Evolutionary conservation across 2,113 vertebrate species (phyloP), one percentile per base, ranked within the genome.

Genomic region (Symphodus melops): DNA sequence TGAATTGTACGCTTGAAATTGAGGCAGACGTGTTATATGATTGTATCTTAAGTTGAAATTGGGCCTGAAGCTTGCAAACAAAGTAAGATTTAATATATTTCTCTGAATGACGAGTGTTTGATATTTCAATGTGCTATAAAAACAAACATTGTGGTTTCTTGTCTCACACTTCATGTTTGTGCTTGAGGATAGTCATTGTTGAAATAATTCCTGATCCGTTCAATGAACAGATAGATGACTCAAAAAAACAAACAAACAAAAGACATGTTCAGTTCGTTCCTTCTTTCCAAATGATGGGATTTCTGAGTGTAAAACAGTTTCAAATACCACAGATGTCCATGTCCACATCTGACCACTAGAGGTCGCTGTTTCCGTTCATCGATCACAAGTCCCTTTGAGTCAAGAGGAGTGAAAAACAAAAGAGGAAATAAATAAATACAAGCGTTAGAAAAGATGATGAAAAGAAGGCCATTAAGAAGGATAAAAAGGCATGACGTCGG

Each of bases 401-500:
- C 57, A 28, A 67, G 28, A 65, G 9, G 19, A 72, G 52, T 42
- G 7, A 42, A 39, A n/a, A 41, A 56, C 12, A 23, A 3, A 20
- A 48, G 54, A 42, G 28, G 28, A 33, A 33, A 33, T 33, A 68
- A 48, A 14, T 13, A 55, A 62, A 54, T 36, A 74, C 51, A 78
- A 82, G 66, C 68, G 71, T 72, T 51, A 71, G 48, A 76, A 57
- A 77, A 71, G 23, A 67, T 62, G 63, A 44, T 72, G n/a, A 83
- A 83, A 76, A 82, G n/a, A 90, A 89, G 90, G 91, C 88, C 72
- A 83, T 88, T 75, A 2, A 68, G 69, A 56, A 79, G 65, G 55
- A 83, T 90, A 75, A 57, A 83, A 91, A 91, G 89, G 87, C 88
- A 85, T 89, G 87, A 67, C 21, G 61, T 87, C 36, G 55, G 73